Base-by-base conservation (phyloP, 2,797 vertebrate species). In the Ceyx erithaca region DNA sequence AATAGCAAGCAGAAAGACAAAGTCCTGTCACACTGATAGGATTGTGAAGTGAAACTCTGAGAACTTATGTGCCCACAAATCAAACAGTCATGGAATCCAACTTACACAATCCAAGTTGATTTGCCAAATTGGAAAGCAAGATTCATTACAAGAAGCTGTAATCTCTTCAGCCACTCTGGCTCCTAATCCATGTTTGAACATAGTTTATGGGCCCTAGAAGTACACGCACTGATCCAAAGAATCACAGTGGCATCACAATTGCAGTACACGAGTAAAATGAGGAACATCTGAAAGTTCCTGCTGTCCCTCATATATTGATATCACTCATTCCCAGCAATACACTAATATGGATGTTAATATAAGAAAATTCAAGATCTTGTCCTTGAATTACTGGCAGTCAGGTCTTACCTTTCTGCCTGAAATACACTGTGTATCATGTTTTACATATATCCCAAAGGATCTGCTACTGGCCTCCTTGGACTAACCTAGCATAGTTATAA, bases 391-490 rank as follows among this genome's bases (percentile, higher is more conserved):
- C n/a, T 28, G 28, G n/a, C 64, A 73, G 7, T 68, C 28, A 7
- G 52, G 20, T 43, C 51, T 67, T 49, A 25, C 7, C 68, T 73
- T 72, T 14, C 25, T 19, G 41, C 30, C 61, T 48, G 8, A 4
- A 68, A 66, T 37, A 61, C 57, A 41, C 10, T 2, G 0, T 17
- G 4, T 40, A 76, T 23, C 6, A 1, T 14, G 23, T 46, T 76
- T 72, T 28, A 54, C 49, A 40, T 25, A 12, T 3, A 13, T 7
- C 86, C 68, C 84, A 25, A 14, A 61, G 71, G 75, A 92, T 26
- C 41, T 58, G 45, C 75, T 54, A 18, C 68, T 43, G 49, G n/a
- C 80, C 81, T 78, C 92, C 89, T 72, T 92, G 93, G 86, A 43
- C 86, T 86, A 85, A 94, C 68, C 84, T 46, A 59, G 55, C 77